Evolutionary conservation across 1,140 invertebrate genomes (phyloP), one percentile per base, ranked within the genome.

Genomic region (Carposina sasakii): DNA sequence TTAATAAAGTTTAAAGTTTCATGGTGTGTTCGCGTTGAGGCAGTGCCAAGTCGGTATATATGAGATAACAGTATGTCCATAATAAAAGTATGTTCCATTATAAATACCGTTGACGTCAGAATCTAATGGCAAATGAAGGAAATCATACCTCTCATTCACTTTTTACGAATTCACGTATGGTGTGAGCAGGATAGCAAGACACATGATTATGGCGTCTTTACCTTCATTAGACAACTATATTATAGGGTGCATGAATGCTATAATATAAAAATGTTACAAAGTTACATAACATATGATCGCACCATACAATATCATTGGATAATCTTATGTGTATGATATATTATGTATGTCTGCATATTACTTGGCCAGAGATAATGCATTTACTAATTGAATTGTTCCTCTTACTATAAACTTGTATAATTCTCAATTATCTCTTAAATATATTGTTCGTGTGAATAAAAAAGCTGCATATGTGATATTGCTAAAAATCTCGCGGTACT

Each of bases 331-430:
- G 24, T 36, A 42, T 48, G 28, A 46, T 31, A 19, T 22, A 48
- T 48, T 41, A 23, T 53, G 50, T 26, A n/a, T 23, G 30, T 46
- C 26, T 45, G 23, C 33, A 39, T 43, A 49, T 60, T 54, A 33
- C 31, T 65, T 55, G 60, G 60, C 60, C 61, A 63, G 57, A 64
- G 30, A 52, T 49, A 39, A 62, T 71, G 73, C 73, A 76, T 79
- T 79, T 76, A 74, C n/a, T n/a, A 67, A 63, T 61, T 49, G 61
- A 62, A 63, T 63, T 55, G 65, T 71, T 73, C 67, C 67, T 71
- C 61, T 44, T 53, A 43, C 49, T 57, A 56, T 13, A 20, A 48
- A n/a, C n/a, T n/a, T n/a, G n/a, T 62, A 50, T 59, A 59, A 54
- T 39, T 34, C 56, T 65, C 12, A 31, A n/a, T 53, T 52, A 57